Evolutionary conservation across 2,113 vertebrate species (phyloP).

Genomic region (Penelope pileata): DNA sequence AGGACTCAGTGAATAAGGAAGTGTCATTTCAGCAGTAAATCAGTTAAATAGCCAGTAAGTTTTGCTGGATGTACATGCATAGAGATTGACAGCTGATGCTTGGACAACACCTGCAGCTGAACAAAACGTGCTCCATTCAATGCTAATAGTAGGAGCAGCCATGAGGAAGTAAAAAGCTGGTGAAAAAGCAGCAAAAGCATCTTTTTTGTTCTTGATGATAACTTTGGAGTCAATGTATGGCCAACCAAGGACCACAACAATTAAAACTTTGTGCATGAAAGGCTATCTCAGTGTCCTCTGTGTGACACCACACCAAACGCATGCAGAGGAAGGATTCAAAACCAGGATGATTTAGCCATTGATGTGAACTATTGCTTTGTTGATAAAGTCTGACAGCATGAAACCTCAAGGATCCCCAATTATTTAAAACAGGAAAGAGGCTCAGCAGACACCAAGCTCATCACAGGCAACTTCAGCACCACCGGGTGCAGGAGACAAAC

Average conservation of each 20-base stretch:
- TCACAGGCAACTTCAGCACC: background rate
- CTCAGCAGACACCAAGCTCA: background rate
- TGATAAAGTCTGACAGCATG: background rate
- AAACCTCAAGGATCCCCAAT: background rate
- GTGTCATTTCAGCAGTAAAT: no score
- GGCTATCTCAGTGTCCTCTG: background rate
- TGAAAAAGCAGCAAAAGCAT: background rate
- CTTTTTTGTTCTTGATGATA: background rate
- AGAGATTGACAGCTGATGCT: background rate
- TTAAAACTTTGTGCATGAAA: background rate
- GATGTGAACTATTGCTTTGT: background rate
- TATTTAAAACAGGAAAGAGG: background rate
- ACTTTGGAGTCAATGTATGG: background rate
- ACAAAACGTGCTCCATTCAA: background rate
- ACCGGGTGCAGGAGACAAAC: background rate
- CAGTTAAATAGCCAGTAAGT: background rate
- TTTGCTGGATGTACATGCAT: background rate
- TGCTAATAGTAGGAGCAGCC: background rate
- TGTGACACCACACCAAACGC: fast-evolving
- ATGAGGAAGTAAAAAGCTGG: background rate
- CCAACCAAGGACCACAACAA: background rate
- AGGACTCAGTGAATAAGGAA: background rate
- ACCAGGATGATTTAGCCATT: background rate
- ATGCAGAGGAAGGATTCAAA: background rate
- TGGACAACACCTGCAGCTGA: background rate